Percentiles rank a stretch among this genome's conserved stretches.
Conservation (phyloP, 2,888 invertebrate species). For the Megalurothrips usitatus region DNA sequence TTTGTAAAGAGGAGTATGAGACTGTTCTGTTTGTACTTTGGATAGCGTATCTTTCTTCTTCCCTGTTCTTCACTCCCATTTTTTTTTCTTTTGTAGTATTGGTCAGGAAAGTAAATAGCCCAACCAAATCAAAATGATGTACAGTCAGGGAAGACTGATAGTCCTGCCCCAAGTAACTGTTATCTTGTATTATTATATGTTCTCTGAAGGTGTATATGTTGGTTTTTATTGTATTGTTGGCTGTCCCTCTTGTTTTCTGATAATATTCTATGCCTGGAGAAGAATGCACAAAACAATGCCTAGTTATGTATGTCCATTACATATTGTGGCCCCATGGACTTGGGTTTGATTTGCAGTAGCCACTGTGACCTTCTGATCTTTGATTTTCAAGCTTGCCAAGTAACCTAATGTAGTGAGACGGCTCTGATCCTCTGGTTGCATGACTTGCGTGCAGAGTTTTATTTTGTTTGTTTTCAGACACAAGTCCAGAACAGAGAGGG, state of each 20-base stretch:
- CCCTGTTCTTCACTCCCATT: neutral
- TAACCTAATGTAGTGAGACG: neutral
- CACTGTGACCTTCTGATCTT: neutral
- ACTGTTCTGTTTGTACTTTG: conserved; percentile 19
- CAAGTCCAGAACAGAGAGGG: conserved; percentile 6
- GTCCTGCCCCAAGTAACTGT: conserved; percentile 7
- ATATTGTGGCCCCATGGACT: conserved; percentile 7
- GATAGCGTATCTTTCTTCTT: neutral
- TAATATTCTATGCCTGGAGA: conserved; percentile 12
- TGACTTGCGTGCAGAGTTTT: neutral
- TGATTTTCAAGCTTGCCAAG: neutral
- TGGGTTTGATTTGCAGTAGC: conserved; percentile 1
- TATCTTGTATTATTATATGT: neutral
- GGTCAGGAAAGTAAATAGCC: neutral
- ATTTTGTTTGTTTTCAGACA: neutral
- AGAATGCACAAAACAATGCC: conserved; percentile 7
- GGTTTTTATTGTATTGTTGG: conserved; percentile 23
- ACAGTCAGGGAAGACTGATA: conserved; percentile 4
- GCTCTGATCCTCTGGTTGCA: neutral
- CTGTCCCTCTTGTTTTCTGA: conserved; percentile 17
- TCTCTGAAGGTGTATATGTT: conserved; percentile 11
- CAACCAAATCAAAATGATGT: conserved; percentile 10
- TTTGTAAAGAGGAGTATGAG: conserved; percentile 3
- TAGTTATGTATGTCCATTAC: conserved; percentile 9
- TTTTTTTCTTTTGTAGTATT: neutral